Percentiles rank a stretch among this genome's conserved stretches.
Conservation (phyloP, 2,888 invertebrate species). For the Blastobasis lacticolella region DNA sequence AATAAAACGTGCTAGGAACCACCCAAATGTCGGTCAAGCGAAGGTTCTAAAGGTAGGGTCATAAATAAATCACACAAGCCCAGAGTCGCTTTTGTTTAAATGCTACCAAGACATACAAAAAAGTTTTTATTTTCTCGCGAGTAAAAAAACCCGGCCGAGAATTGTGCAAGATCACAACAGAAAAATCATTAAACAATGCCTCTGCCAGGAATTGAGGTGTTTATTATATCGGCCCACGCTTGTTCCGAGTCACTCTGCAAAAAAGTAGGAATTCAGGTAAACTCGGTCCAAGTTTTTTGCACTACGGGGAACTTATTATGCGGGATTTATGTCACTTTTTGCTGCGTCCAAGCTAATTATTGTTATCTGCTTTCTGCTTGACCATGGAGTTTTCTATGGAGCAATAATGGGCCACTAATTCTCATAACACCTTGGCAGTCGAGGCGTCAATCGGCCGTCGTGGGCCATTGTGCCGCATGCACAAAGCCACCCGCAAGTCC, state of each 20-base stretch:
- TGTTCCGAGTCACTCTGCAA: constrained; percentile 53
- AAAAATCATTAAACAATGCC: constrained; percentile 71
- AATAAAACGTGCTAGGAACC: constrained; percentile 39
- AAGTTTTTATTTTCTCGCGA: constrained; percentile 55
- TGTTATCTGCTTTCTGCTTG: constrained; percentile 70
- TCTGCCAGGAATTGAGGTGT: constrained; percentile 71
- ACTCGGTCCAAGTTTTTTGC: constrained; percentile 55
- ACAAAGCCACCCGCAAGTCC: constrained; percentile 67
- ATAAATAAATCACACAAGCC: constrained; percentile 70
- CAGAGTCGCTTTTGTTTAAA: constrained; percentile 66
- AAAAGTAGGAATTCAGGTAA: constrained; percentile 64
- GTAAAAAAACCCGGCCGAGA: constrained; percentile 32
- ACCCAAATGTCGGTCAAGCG: constrained; percentile 58
- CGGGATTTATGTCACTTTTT: constrained; percentile 74
- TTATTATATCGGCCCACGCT: constrained; percentile 64
- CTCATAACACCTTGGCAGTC: constrained; percentile 66
- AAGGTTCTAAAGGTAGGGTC: constrained; percentile 55
- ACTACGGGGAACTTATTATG: constrained; percentile 62
- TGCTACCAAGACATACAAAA: constrained; percentile 66
- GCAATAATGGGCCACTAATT: constrained; percentile 71
- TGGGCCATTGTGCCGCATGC: constrained; percentile 38
- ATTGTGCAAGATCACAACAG: constrained; percentile 73
- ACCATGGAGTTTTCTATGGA: constrained; percentile 60
- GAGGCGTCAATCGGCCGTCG: constrained; percentile 57
- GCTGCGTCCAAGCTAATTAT: constrained; percentile 68